Base-by-base conservation (phyloP, 2,888 invertebrate species). In the Oscheius sp. region DNA sequence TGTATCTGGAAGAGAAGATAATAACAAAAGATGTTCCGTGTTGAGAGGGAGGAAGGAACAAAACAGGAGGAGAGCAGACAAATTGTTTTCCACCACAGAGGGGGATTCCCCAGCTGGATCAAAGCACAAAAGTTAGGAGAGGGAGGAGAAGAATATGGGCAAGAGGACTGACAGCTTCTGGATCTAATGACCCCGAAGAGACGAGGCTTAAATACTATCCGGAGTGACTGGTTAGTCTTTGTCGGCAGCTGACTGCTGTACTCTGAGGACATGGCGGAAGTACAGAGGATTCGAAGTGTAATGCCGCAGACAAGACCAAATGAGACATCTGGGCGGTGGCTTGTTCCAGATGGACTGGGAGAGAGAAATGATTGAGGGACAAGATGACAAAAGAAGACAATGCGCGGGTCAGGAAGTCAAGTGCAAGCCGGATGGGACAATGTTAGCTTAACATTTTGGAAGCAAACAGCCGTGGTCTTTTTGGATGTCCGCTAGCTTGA, bases 221-320 rank as follows among this genome's bases (percentile, higher is more conserved):
- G 45, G 49, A 13, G 13, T 5, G 35, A 35, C 35, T 35, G 35
- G 35, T 35, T 35, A 6, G 35, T 9, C 35, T 35, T 3, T 35
- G 53, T 21, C 53, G 25, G 58, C 29, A 58, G 58, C 58, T 58
- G 58, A 58, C 58, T 58, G 21, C n/a, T 18, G 58, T 58, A 58
- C 29, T 35, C 35, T 53, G 53, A 27, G 18, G 58, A 58, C 27
- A 25, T 23, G 13, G 58, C 21, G 35, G 58, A 58, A 58, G 58
- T 58, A 58, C 58, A 58, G n/a, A 58, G 13, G 49, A 13, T 7
- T 3, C n/a, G 13, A 13, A 13, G 35, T 35, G 35, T 35, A 35
- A 35, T 35, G 35, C 35, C 35, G 35, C 35, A 35, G 35, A 35
- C 35, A 35, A 35, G 35, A 35, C 35, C 35, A 35, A 35, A 35